These are phyloP conservation scores for Tetropium fuscum DNA, from an alignment of 2,888 invertebrate species.

Conservation along the genomic window DNA sequence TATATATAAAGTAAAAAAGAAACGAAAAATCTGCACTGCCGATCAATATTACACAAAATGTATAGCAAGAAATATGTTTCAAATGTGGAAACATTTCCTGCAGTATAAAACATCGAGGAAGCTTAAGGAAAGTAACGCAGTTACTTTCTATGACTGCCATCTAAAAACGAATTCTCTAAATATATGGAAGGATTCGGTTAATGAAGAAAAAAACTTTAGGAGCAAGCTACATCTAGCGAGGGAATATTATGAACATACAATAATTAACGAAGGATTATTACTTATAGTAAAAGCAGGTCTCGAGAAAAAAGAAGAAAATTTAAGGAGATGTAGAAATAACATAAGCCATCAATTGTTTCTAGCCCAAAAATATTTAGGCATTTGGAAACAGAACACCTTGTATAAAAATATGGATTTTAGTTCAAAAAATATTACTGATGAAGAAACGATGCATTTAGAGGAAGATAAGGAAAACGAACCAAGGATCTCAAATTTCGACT, in stretches of 20 bases:
- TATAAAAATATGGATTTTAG: conserved; percentile 26
- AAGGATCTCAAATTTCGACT: conserved; percentile 35
- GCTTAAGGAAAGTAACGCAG: conserved; percentile 2
- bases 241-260: conserved; percentile 43
- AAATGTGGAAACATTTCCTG: conserved; percentile 4
- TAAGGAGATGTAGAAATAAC: conserved; percentile 33
- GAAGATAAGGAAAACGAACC: conserved; percentile 21
- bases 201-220: conserved; percentile 35
- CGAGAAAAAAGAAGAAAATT: conserved; percentile 39
- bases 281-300: conserved; percentile 47
- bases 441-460: background rate
- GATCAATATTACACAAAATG: background rate
- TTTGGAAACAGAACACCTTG: conserved; percentile 52
- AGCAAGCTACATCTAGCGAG: conserved; percentile 45
- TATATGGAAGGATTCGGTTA: conserved; percentile 36
- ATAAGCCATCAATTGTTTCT: conserved; percentile 44
- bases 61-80: conserved; percentile 7
- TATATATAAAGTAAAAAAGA: conserved; percentile 25
- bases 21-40: conserved; percentile 18
- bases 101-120: conserved; percentile 4
- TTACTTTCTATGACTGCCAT: conserved; percentile 1
- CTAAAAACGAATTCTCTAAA: conserved; percentile 15
- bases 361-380: conserved; percentile 52
- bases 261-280: conserved; percentile 45
- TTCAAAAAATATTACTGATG: background rate